phyloP scores from a whole-genome alignment of 2,113 vertebrate species.

The Trogon surrucura region DNA sequence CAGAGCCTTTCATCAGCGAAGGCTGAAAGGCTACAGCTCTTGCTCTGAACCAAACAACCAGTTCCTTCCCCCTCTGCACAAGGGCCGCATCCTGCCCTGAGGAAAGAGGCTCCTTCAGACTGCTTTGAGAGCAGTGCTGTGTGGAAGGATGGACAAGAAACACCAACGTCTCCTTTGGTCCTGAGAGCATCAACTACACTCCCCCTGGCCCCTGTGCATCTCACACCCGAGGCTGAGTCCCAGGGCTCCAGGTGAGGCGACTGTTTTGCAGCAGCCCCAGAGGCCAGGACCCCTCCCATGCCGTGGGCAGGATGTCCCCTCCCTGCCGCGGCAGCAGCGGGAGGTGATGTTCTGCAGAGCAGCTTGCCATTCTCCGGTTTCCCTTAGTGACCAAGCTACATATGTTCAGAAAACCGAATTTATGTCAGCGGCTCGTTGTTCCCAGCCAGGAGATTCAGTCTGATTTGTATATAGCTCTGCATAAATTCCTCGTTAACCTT shows the following conservation, averaged over 20 bases:
- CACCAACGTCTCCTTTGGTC: not conserved
- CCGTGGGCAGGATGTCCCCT: not conserved
- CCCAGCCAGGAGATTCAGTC: slow-evolving; percentile 54
- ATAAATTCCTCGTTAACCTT: slow-evolving; percentile 71
- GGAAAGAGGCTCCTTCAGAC: not conserved
- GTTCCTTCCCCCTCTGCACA: not conserved
- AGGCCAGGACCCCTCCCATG: not conserved
- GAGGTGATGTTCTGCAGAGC: slow-evolving; percentile 27
- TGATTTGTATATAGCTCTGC: slow-evolving; percentile 58
- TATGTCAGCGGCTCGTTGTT: slow-evolving; percentile 60
- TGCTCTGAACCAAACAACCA: not conserved
- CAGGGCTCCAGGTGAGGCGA: fast-evolving
- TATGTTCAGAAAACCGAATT: slow-evolving; percentile 69
- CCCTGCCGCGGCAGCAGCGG: fast-evolving
- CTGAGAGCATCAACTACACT: fast-evolving
- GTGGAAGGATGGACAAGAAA: fast-evolving
- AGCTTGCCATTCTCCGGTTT: slow-evolving; percentile 59
- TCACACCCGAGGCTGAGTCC: not conserved
- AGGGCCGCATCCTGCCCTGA: not conserved
- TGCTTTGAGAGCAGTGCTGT: no score
- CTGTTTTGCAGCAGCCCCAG: not conserved
- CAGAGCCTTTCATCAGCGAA: not conserved
- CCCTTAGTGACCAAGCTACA: slow-evolving; percentile 67
- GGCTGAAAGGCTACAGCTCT: not conserved
- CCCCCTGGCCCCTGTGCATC: not conserved